A percentile compares a stretch with the other conserved stretches of the same genome.
Conservation (phyloP, 2,113 vertebrate genomes). For the Dromas ardeola region DNA sequence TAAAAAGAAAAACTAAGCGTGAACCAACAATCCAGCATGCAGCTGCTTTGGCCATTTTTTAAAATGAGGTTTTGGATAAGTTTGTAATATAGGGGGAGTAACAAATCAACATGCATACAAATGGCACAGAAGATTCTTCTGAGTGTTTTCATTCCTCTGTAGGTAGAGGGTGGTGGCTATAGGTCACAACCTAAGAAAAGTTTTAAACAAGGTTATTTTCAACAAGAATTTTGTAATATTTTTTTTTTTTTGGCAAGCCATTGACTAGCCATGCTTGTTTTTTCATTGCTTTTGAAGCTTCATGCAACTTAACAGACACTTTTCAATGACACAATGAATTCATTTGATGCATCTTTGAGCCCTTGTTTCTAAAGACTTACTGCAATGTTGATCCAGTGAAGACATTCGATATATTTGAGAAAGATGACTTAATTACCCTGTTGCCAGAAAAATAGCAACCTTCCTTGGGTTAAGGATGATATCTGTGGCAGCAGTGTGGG, state of each 20-base stretch:
- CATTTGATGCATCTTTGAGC: neutral
- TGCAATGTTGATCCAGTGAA: neutral
- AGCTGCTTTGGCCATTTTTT: neutral
- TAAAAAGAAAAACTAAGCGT: neutral
- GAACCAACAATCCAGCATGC: neutral
- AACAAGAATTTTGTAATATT: neutral
- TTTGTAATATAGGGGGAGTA: neutral
- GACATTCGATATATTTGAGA: neutral
- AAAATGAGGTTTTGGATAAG: neutral
- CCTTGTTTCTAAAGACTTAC: neutral
- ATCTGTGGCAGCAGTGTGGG: neutral
- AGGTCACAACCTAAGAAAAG: neutral
- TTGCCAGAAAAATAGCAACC: neutral
- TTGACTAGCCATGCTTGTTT: neutral
- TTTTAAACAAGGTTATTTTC: neutral
- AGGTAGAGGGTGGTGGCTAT: neutral
- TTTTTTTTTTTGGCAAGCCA: neutral
- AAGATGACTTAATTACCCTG: neutral
- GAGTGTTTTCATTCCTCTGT: neutral
- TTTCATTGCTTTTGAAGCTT: neutral
- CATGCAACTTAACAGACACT: neutral
- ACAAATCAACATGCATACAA: neutral
- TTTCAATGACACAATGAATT: neutral
- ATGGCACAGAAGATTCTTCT: neutral
- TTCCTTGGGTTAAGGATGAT: neutral